Conservation (phyloP, 2,113 vertebrate genomes). For the Peromyscus californicus region DNA sequence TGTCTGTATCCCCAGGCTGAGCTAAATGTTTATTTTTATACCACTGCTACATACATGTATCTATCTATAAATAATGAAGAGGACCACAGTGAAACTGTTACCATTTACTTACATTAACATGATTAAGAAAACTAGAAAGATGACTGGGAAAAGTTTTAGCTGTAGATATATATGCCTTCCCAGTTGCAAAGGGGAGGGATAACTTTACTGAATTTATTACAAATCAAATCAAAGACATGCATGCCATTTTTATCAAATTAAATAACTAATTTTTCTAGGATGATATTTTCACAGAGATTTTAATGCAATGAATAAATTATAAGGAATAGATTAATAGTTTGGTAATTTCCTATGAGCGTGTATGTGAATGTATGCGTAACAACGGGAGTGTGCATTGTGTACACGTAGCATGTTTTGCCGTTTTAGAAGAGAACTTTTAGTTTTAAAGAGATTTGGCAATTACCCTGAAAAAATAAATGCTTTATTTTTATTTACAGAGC, state of each 20-base stretch:
- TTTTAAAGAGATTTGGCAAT: neutral
- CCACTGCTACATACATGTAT: neutral
- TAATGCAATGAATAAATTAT: slow-evolving; percentile 30
- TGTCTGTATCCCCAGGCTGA: neutral
- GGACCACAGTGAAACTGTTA: neutral
- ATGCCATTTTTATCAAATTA: slow-evolving; percentile 46
- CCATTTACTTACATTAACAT: neutral
- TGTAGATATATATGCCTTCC: neutral
- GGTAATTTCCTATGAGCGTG: neutral
- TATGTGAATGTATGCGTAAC: neutral
- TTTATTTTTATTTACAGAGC: neutral
- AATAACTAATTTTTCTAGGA: slow-evolving; percentile 33
- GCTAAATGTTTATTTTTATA: neutral
- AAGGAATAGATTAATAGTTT: neutral
- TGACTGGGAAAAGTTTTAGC: neutral
- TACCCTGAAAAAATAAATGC: neutral
- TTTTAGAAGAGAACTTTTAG: neutral
- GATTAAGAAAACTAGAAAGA: neutral
- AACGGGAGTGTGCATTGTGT: neutral
- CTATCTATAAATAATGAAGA: neutral
- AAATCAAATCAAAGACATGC: slow-evolving; percentile 7
- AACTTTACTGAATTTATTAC: slow-evolving; percentile 32
- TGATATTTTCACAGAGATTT: slow-evolving; percentile 32
- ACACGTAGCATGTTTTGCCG: neutral
- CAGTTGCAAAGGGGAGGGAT: neutral